Percentiles rank a stretch among this genome's conserved stretches.
These are phyloP conservation scores for Calypte anna DNA, from an alignment of 2,113 vertebrate species.

Conservation along the genomic window DNA sequence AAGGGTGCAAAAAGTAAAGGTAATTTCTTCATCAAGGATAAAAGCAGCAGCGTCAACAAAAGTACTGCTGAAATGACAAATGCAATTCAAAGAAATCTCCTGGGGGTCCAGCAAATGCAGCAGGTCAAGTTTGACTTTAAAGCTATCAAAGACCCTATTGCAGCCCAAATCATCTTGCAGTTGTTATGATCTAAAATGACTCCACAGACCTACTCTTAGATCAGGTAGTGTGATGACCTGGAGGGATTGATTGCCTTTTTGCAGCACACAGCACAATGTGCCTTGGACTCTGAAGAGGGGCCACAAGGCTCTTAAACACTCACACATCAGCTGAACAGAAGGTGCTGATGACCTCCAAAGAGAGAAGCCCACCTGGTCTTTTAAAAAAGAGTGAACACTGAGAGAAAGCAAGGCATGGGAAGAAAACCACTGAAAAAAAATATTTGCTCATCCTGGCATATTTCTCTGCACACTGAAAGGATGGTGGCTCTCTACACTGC, in stretches of 20 bases:
- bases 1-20: background rate
- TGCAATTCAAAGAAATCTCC: background rate
- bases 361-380: background rate
- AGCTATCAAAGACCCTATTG: background rate
- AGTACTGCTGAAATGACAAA: background rate
- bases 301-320: background rate
- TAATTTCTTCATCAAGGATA: background rate
- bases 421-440: background rate
- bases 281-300: background rate
- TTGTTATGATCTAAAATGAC: background rate
- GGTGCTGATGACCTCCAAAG: background rate
- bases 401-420: background rate
- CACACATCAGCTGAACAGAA: background rate
- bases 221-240: background rate
- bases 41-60: background rate
- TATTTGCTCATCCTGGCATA: background rate
- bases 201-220: background rate
- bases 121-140: background rate
- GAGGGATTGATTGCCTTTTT: background rate
- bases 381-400: background rate
- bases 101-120: background rate
- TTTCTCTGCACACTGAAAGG: background rate
- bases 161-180: background rate
- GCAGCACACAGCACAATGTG: background rate
- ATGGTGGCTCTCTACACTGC: background rate